A percentile compares a stretch with the other conserved stretches of the same genome.
Evolutionary conservation across 2,113 vertebrate genomes (phyloP).

Genomic region (Daubentonia madagascariensis): DNA sequence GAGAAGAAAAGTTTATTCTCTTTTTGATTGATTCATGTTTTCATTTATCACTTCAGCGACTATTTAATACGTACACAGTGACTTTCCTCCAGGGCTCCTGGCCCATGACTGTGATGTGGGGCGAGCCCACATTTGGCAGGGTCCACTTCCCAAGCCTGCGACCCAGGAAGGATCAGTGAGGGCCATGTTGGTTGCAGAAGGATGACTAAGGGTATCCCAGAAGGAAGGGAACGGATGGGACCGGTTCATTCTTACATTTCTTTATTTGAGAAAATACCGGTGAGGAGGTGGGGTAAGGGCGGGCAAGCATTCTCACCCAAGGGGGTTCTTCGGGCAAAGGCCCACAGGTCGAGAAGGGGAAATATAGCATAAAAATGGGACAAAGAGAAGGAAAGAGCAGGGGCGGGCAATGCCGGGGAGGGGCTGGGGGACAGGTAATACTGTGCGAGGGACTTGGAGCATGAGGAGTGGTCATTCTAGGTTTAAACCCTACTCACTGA

Average conservation of each 20-base stretch:
- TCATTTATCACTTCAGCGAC: too few relatives aligned
- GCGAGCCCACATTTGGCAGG: background rate
- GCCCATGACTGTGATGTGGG: background rate
- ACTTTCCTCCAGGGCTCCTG: fast-evolving
- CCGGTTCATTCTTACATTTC: background rate
- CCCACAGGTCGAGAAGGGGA: fast-evolving
- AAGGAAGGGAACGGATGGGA: background rate
- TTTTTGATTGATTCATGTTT: background rate
- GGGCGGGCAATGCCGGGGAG: too few relatives aligned
- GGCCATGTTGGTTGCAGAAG: background rate
- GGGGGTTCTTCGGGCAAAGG: background rate
- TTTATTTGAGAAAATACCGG: background rate
- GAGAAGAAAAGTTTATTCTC: background rate
- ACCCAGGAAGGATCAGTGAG: background rate
- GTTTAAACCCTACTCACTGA: too few relatives aligned
- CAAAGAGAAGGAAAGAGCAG: background rate
- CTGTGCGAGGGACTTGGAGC: fast-evolving
- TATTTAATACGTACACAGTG: fast-evolving
- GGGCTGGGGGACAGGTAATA: fast-evolving
- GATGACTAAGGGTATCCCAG: too few relatives aligned
- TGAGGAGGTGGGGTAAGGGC: too few relatives aligned
- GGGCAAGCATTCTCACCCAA: background rate
- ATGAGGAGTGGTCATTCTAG: fast-evolving
- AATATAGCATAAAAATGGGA: too few relatives aligned
- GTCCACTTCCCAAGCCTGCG: background rate